These are phyloP conservation scores for Acanthiza pusilla DNA, from an alignment of 2,797 vertebrate species.

Conservation along the genomic window DNA sequence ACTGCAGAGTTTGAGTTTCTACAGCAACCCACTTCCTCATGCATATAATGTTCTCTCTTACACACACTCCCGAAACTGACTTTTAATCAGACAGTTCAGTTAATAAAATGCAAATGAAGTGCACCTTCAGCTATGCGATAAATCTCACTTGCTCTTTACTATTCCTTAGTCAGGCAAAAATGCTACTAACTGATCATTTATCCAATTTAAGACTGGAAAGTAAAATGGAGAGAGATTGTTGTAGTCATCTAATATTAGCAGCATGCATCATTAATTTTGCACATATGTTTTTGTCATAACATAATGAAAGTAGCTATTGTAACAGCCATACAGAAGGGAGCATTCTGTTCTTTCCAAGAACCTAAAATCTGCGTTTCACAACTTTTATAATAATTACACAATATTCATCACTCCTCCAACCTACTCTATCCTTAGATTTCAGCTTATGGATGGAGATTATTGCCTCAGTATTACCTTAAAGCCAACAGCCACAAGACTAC, in stretches of 20 bases:
- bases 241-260: constrained; percentile 12
- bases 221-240: not conserved
- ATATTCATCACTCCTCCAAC: not conserved
- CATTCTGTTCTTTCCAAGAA: not conserved
- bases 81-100: constrained; percentile 45
- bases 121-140: not conserved
- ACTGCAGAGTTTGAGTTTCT: constrained; percentile 49
- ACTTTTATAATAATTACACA: not conserved
- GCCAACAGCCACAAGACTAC: not conserved
- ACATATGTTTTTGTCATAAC: constrained; percentile 10
- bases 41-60: constrained; percentile 9
- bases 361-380: not conserved
- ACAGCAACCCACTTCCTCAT: constrained; percentile 50
- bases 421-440: not conserved
- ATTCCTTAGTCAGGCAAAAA: constrained; percentile 47
- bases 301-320: not conserved
- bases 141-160: constrained; percentile 42
- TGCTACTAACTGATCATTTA: constrained; percentile 7
- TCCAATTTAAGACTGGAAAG: constrained; percentile 5
- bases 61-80: not conserved
- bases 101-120: constrained; percentile 32
- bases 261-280: not conserved
- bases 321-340: not conserved
- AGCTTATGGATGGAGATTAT: not conserved
- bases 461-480: not conserved